These are phyloP conservation scores for Maniola jurtina DNA, from an alignment of 1,140 invertebrate species.

Conservation along the genomic window DNA sequence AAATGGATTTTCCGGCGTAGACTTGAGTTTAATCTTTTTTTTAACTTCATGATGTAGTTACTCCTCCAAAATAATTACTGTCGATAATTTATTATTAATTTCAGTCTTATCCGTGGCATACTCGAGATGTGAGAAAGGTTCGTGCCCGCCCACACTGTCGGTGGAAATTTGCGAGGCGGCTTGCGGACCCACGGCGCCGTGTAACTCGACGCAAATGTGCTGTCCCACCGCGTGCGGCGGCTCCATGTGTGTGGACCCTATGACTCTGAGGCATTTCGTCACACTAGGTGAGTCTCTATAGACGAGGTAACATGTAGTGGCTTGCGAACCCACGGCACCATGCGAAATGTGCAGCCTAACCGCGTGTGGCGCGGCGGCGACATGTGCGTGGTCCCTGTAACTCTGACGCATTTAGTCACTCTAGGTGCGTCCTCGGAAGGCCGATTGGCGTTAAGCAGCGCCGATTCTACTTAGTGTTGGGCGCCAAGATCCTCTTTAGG, in stretches of 20 bases:
- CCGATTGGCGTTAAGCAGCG: neutral
- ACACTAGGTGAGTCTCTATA: slow-evolving; percentile 50
- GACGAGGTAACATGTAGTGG: too few species aligned
- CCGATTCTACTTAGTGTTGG: too few species aligned
- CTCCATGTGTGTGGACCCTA: slow-evolving; percentile 75
- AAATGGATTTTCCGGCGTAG: too few species aligned
- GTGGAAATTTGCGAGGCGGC: slow-evolving; percentile 53
- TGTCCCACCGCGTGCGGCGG: slow-evolving; percentile 80
- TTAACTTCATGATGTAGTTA: too few species aligned
- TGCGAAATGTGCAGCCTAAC: slow-evolving; percentile 79
- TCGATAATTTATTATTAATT: too few species aligned
- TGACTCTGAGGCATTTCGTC: slow-evolving; percentile 66
- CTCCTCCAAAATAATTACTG: neutral
- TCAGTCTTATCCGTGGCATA: slow-evolving; percentile 24
- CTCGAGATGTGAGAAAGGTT: slow-evolving; percentile 32
- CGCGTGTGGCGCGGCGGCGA: slow-evolving; percentile 76
- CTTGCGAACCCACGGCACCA: too few species aligned
- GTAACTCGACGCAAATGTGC: slow-evolving; percentile 60
- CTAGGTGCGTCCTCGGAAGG: slow-evolving; percentile 35
- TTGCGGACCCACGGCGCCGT: slow-evolving; percentile 43
- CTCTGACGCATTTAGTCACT: slow-evolving; percentile 54
- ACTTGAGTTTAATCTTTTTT: too few species aligned
- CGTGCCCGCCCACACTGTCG: slow-evolving; percentile 59
- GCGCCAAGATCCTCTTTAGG: too few species aligned
- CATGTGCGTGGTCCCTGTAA: slow-evolving; percentile 78